These are phyloP conservation scores for Labeo catla DNA, from an alignment of 2,113 vertebrate species.

Conservation along the genomic window DNA sequence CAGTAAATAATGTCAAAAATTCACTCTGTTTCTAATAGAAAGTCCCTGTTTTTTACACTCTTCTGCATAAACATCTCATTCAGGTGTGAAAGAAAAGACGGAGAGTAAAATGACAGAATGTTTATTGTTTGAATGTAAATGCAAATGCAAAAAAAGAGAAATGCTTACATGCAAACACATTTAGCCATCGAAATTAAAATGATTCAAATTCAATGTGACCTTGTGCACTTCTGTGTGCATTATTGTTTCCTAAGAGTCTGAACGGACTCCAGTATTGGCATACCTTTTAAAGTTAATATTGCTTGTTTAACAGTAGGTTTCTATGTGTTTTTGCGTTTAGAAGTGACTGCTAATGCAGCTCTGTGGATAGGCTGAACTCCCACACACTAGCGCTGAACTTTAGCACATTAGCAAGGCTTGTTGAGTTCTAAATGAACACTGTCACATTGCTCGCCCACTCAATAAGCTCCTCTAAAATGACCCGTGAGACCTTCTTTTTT, in stretches of 20 bases:
- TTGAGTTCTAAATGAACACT: conserved; percentile 63
- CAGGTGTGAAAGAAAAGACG: too few species aligned
- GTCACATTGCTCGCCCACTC: conserved; percentile 56
- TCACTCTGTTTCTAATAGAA: neutral
- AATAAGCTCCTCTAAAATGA: conserved; percentile 64
- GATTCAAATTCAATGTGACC: neutral
- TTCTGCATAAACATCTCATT: too few species aligned
- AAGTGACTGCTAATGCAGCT: neutral
- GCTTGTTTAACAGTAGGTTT: neutral
- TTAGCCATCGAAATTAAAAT: neutral
- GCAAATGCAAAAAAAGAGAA: neutral
- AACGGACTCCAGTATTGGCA: neutral
- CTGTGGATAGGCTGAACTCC: neutral
- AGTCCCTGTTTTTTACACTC: too few species aligned
- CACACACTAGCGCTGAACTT: conserved; percentile 28
- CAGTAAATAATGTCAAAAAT: neutral
- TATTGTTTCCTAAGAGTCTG: neutral
- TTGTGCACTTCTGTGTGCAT: neutral
- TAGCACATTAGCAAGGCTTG: conserved; percentile 57
- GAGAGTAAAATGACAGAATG: too few species aligned
- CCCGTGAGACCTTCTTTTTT: conserved; percentile 47
- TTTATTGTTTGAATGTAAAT: too few species aligned
- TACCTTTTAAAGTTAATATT: neutral
- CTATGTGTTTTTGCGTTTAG: neutral
- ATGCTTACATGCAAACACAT: neutral